Base-by-base conservation (phyloP, 92 coral and sea anemone species). In the Actinernus sp. region DNA sequence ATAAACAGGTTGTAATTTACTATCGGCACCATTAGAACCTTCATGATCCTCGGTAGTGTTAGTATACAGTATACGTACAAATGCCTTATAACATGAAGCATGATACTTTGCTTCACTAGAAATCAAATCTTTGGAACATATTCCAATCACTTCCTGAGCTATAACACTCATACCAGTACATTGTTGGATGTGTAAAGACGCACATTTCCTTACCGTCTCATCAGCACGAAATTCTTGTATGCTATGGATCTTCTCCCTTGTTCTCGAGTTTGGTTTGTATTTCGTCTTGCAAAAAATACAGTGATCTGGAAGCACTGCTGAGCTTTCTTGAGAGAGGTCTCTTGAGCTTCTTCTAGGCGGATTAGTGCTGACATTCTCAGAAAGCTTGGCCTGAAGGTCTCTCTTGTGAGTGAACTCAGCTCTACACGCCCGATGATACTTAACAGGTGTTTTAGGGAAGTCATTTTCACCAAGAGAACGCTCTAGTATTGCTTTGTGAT, bases 351-450 rank as follows among this genome's bases (percentile, higher is more conserved):
- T 31, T 40, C 70, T 58, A 13, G 71, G 37, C 23, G 55, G 59
- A 18, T 11, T 39, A 17, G 59, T 34, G 17, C 29, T 53, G n/a
- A 26, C 50, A 41, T 31, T 40, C 3, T 53, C 60, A 22, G 37
- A 41, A 37, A 26, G 8, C 47, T 19, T 73, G 33, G 46, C 32
- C 40, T 82, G 65, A 26, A 78, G 58, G 40, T 64, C 68, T 78
- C 73, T 36, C 49, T 61, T 71, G 51, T 63, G 51, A 2, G 73
- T 64, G 67, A 71, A 71, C 33, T 71, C 72, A 23, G 81, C 59
- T 78, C 82, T 39, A 61, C 86, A 78, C 17, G 61, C 12, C 21
- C 65, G 77, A 57, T 85, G 91, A 43, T 85, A 78, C 63, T 78
- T 85, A 13, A 78, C 78, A 45, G 66, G 73, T 39, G 30, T 47